Base-by-base conservation (phyloP, 2,113 vertebrate genomes). In the Aspiorhynchus laticeps region DNA sequence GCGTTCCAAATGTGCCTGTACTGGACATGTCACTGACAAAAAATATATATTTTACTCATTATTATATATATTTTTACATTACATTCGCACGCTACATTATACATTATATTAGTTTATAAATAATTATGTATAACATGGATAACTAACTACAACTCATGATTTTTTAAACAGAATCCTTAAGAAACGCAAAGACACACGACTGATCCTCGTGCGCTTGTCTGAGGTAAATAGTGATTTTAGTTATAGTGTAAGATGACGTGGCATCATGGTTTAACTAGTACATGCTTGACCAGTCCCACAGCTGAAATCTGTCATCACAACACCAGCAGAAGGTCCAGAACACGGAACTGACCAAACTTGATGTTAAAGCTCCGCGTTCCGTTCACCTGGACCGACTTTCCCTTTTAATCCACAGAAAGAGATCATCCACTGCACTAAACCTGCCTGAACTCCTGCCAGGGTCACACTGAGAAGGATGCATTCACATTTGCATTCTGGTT, bases 171-270 rank as follows among this genome's bases (percentile, higher is more conserved):
- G 41, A 43, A 2, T 2, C 41, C 43, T 43, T 11, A 43, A 33
- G 8, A 71, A 36, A 33, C 14, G 19, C 31, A 71, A 36, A 36
- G 17, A 21, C 33, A 71, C 67, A 5, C 31, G 17, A n/a, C 38
- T 14, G 48, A 36, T 56, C 5, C 76, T 36, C 3, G 6, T 5
- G 46, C 10, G 33, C 21, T 43, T n/a, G 71, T 14, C 38, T 74
- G 36, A n/a, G 11, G 28, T 74, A 51, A 21, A 19, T 11, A 6
- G 11, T 14, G 14, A 5, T 26, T 67, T 48, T 26, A 36, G 67
- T 71, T 73, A 41, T 10, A 24, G 33, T 38, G 7, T 26, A 84
- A 28, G 81, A 59, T 59, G 67, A 84, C 82, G 82, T 84, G 82
- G 82, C 82, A 51, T 53, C 48, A 28, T 2, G 12, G 8, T 33